phyloP scores from a whole-genome alignment of 2,888 invertebrate genomes.

The Drosophila algonquin region DNA sequence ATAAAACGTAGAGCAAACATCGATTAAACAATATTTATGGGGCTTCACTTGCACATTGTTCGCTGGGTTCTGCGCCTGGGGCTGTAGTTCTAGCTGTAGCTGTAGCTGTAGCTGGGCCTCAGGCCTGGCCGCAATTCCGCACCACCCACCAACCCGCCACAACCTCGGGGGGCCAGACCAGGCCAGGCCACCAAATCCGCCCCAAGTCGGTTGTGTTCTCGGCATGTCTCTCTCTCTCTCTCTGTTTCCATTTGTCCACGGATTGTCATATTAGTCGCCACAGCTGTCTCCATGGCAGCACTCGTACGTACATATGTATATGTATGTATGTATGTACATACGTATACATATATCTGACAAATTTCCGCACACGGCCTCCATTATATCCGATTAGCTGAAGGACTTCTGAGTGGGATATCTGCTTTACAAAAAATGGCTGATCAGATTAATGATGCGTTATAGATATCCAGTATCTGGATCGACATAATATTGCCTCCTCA shows the following conservation, averaged over 20 bases:
- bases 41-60: conserved; percentile 82
- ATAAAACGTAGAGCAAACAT: conserved; percentile 84
- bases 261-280: conserved; percentile 12
- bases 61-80: conserved; percentile 69
- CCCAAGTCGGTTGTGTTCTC: conserved; percentile 33
- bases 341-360: no score
- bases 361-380: no score
- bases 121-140: conserved; percentile 57
- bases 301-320: no score
- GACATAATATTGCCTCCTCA: neutral
- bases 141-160: conserved; percentile 20
- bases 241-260: neutral
- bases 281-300: conserved; percentile 11
- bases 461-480: no score
- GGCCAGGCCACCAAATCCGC: conserved; percentile 33
- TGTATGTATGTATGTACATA: no score
- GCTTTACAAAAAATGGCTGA: no score
- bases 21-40: conserved; percentile 84
- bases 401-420: neutral
- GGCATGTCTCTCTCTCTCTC: conserved; percentile 8
- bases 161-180: neutral
- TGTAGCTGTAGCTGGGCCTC: conserved; percentile 14
- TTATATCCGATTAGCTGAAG: conserved; percentile 1
- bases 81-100: conserved; percentile 21
- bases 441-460: no score